A percentile compares a stretch with the other conserved stretches of the same genome.
phyloP scores from a whole-genome alignment of 2,888 invertebrate species.

The Choristoneura rosaceana region DNA sequence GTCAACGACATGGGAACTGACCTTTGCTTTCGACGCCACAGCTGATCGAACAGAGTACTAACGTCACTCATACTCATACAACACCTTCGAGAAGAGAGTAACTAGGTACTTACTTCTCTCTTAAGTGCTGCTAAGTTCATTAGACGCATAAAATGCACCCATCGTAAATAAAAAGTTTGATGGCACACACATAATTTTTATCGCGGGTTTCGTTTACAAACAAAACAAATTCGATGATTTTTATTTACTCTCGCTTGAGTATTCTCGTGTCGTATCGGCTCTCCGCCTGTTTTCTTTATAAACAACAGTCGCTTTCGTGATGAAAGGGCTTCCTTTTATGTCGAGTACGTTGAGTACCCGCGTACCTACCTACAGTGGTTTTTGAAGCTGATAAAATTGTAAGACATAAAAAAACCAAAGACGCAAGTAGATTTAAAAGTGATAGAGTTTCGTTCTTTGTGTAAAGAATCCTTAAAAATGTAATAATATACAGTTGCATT shows the following conservation, averaged over 20 bases:
- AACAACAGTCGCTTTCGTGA: slow-evolving; percentile 27
- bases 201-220: slow-evolving; percentile 39
- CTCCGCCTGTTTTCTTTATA: slow-evolving; percentile 37
- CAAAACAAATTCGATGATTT: slow-evolving; percentile 39
- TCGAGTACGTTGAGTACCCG: slow-evolving; percentile 4
- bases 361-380: slow-evolving; percentile 3
- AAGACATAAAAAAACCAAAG: not conserved
- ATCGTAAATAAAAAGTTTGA: slow-evolving; percentile 41
- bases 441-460: not conserved
- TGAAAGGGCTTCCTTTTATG: slow-evolving; percentile 23
- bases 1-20: slow-evolving; percentile 82
- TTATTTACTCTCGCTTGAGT: slow-evolving; percentile 37
- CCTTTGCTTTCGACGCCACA: slow-evolving; percentile 81
- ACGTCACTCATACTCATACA: slow-evolving; percentile 30
- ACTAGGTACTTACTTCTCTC: not conserved
- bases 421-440: not conserved
- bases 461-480: not conserved
- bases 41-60: slow-evolving; percentile 70
- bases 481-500: slow-evolving; percentile 8
- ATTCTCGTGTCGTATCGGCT: slow-evolving; percentile 26
- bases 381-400: not conserved
- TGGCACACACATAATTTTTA: slow-evolving; percentile 40
- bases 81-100: slow-evolving; percentile 11
- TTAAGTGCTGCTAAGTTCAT: slow-evolving; percentile 35
- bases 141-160: slow-evolving; percentile 35